Evolutionary conservation across 1,140 invertebrate species (phyloP).

Genomic region (Lepidurus packardi): DNA sequence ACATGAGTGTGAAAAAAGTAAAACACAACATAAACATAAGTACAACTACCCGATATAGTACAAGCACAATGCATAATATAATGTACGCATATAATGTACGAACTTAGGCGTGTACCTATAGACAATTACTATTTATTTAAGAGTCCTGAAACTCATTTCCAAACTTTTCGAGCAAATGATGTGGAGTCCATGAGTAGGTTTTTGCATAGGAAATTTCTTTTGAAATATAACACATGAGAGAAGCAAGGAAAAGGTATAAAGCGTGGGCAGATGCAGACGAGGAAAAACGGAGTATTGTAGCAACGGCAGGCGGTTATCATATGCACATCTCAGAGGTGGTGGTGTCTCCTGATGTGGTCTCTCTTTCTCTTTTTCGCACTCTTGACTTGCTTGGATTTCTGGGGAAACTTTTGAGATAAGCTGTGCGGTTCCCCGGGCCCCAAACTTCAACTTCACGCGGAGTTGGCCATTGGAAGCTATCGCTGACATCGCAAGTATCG

Average conservation of each 20-base stretch:
- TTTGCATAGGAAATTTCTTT: neutral
- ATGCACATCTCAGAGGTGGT: slow-evolving; percentile 6
- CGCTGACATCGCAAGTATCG: slow-evolving; percentile 20
- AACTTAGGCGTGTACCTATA: too few species aligned
- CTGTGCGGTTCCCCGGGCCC: neutral
- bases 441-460: slow-evolving; percentile 21
- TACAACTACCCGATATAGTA: too few species aligned
- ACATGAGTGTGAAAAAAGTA: too few species aligned
- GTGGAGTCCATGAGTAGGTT: too few species aligned
- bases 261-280: slow-evolving; percentile 20
- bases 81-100: too few species aligned
- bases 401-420: neutral
- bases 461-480: slow-evolving; percentile 14
- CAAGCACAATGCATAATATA: too few species aligned
- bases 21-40: too few species aligned
- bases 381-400: neutral
- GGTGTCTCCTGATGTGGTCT: slow-evolving; percentile 20
- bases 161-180: too few species aligned
- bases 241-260: neutral
- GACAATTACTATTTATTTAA: too few species aligned
- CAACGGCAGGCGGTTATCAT: slow-evolving; percentile 13
- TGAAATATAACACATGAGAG: neutral
- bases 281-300: slow-evolving; percentile 9
- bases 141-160: too few species aligned
- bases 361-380: neutral